Conservation (phyloP, 2,888 invertebrate genomes). For the Sicus ferrugineus region DNA sequence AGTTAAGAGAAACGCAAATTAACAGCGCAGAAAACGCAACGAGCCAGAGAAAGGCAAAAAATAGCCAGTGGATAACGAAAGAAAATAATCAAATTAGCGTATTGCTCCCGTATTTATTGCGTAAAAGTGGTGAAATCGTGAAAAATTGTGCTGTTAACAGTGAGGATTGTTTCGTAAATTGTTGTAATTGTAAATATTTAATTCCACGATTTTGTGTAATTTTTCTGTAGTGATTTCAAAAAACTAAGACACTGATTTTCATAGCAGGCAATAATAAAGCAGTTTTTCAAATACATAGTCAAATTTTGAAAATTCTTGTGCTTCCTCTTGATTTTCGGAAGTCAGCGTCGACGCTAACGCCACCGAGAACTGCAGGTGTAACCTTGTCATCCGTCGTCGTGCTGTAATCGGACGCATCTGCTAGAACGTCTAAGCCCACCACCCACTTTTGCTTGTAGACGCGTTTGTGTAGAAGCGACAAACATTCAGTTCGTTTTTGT, state of each 20-base stretch:
- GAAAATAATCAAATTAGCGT: slow-evolving; percentile 23
- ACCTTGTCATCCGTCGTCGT: not conserved
- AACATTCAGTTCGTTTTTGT: slow-evolving; percentile 61
- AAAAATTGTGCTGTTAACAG: slow-evolving; percentile 5
- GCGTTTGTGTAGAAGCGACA: slow-evolving; percentile 34
- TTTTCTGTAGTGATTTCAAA: slow-evolving; percentile 13
- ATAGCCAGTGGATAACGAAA: not conserved
- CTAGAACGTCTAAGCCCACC: not conserved
- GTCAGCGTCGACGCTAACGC: slow-evolving; percentile 12
- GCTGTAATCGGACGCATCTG: not conserved
- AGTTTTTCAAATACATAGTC: slow-evolving; percentile 1
- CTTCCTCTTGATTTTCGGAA: not conserved
- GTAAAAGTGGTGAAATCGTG: slow-evolving; percentile 16
- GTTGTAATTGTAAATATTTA: slow-evolving; percentile 1
- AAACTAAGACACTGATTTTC: slow-evolving; percentile 16
- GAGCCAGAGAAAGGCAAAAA: slow-evolving; percentile 4
- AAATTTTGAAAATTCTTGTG: slow-evolving; percentile 13
- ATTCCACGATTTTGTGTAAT: not conserved
- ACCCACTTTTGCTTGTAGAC: not conserved
- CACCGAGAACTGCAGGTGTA: not conserved
- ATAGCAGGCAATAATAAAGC: slow-evolving; percentile 6
- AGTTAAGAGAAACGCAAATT: slow-evolving; percentile 25
- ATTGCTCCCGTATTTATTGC: slow-evolving; percentile 19
- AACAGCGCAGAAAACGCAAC: slow-evolving; percentile 31
- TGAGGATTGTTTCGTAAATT: not conserved